These are phyloP conservation scores for Drosophila nikananu DNA, from an alignment of 1,140 invertebrate species.

Conservation along the genomic window DNA sequence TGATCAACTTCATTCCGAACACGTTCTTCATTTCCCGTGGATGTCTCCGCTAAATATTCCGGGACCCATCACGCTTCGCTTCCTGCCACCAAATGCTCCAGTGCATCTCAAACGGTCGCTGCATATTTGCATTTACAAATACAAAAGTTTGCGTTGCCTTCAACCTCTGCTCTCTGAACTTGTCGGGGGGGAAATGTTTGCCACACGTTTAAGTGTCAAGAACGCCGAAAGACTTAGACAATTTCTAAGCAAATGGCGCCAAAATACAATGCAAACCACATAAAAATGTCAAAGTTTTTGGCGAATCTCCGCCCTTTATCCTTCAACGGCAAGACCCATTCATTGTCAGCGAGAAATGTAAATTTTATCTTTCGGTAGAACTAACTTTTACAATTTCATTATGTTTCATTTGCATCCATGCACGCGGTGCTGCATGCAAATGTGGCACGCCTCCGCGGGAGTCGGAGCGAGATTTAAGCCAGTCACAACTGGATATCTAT, in stretches of 20 bases:
- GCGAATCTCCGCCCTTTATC: conserved; percentile 13
- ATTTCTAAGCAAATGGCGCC: conserved; percentile 80
- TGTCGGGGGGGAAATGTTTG: conserved; percentile 65
- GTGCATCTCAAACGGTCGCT: conserved; percentile 63
- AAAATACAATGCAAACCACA: conserved; percentile 57
- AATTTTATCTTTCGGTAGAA: conserved; percentile 76
- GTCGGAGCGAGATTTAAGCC: background rate
- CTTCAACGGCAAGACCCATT: conserved; percentile 1
- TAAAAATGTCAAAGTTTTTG: conserved; percentile 79
- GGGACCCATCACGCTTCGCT: conserved; percentile 21
- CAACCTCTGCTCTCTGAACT: conserved; percentile 37
- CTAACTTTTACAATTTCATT: conserved; percentile 82
- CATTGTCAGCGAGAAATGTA: conserved; percentile 73
- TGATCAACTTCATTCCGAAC: conserved; percentile 41
- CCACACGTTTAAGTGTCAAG: conserved; percentile 81
- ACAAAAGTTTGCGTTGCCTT: conserved; percentile 31
- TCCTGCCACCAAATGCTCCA: conserved; percentile 44
- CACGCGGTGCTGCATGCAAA: conserved; percentile 52
- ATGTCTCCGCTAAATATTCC: conserved; percentile 44
- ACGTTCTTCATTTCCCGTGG: conserved; percentile 50
- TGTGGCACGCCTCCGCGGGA: conserved; percentile 45
- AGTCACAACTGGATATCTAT: conserved; percentile 21
- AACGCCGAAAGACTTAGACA: conserved; percentile 73
- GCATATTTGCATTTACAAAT: conserved; percentile 66
- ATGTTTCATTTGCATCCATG: conserved; percentile 76